Evolutionary conservation across 2,888 invertebrate species (phyloP), one percentile per base, ranked within the genome.

Genomic region (Disparrhopalites patrizii): DNA sequence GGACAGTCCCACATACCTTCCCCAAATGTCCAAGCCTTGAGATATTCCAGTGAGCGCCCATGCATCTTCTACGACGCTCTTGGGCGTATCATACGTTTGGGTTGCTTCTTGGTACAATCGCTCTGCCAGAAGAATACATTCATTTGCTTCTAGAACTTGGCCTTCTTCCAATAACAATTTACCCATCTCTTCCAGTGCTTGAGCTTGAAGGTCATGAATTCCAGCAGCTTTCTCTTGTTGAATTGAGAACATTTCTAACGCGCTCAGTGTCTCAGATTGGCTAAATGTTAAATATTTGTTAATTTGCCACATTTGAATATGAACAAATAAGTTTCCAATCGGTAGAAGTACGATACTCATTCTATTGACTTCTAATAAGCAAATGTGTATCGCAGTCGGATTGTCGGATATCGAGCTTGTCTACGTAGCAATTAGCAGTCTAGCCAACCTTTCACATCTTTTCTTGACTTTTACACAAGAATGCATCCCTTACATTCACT

Each of bases 141-240:
- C 70, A 54, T 71, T 69, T 4, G 72, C 67, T 57, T 73, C 73
- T 68, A 70, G 66, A 10, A 69, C 38, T 33, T 71, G 73, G 1
- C 73, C 71, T 58, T 72, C 73, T 18, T 68, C 66, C 2, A 74
- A 52, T 1, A 74, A 51, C 4, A 70, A 33, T 30, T 69, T 67
- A 5, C 71, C 72, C 13, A 72, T 65, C 57, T 72, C 69, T 31
- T 66, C 58, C 65, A 68, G 61, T 4, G 73, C 68, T 27, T 72
- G 69, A 2, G 70, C 72, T 61, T 74, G 67, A 10, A 73, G 38
- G 36, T 72, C 72, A 13, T 38, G 55, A 28, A 65, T 62, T 1
- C 51, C 25, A 2, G 43, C 50, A 0, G 68, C 68, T 10, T 67
- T 38, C 38, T 72, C 72, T 54, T 57, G 66, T 58, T 73, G 70